A percentile compares a stretch with the other conserved stretches of the same genome.
Evolutionary conservation across 2,113 vertebrate genomes (phyloP).

Genomic region (Chaetorhynchus papuensis): DNA sequence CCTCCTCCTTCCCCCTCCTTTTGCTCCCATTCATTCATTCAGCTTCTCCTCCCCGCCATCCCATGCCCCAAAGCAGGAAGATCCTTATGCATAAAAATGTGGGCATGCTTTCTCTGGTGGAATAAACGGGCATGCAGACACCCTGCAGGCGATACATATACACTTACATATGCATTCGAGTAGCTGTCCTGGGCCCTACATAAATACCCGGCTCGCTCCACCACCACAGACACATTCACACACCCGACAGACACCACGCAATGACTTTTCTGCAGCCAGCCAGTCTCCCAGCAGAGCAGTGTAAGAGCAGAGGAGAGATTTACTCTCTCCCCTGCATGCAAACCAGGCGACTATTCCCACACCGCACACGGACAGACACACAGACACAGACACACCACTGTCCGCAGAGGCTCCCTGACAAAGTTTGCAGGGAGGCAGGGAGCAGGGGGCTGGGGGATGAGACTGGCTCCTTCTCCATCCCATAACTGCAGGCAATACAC

Average conservation of each 20-base stretch:
- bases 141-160: background rate
- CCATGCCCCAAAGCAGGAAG: constrained; percentile 31
- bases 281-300: constrained; percentile 1
- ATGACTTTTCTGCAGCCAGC: constrained; percentile 48
- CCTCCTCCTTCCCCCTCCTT: constrained; percentile 36
- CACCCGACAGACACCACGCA: constrained; percentile 40
- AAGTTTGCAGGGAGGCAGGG: constrained; percentile 43
- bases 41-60: constrained; percentile 27
- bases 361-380: background rate
- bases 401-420: background rate
- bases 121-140: background rate
- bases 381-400: background rate
- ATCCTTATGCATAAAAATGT: constrained; percentile 31
- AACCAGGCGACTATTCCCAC: background rate
- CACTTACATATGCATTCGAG: background rate
- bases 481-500: background rate
- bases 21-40: constrained; percentile 57
- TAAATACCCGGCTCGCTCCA: background rate
- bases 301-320: background rate
- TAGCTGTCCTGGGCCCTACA: constrained; percentile 9
- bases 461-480: background rate
- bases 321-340: constrained; percentile 1
- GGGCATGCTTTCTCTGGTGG: constrained; percentile 8
- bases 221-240: background rate
- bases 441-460: background rate